Conservation (phyloP, 2,797 vertebrate genomes). For the Pseudochirops cupreus region DNA sequence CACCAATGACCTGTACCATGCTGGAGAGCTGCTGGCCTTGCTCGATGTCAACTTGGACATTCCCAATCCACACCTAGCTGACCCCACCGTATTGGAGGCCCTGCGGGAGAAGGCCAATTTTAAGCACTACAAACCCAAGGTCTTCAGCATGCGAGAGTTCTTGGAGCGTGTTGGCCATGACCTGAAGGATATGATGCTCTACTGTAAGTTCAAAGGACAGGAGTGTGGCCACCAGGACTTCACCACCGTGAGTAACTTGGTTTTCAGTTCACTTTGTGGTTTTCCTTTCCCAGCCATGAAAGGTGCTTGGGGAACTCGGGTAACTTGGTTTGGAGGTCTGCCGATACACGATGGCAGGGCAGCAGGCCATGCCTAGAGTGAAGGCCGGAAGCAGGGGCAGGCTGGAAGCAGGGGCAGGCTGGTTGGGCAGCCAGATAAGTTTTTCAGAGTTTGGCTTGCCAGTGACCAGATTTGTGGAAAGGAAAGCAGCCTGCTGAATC, state of each 20-base stretch:
- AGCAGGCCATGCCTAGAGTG: neutral
- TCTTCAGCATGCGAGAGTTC: conserved; percentile 99
- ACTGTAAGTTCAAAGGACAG: conserved; percentile 97
- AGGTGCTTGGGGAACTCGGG: conserved; percentile 18
- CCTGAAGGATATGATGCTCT: conserved; percentile 98
- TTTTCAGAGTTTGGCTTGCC: neutral
- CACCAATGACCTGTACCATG: conserved; percentile 97
- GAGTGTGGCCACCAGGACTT: conserved; percentile 96
- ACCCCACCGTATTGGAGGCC: conserved; percentile 91
- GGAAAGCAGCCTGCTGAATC: conserved; percentile 58
- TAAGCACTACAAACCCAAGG: conserved; percentile 94
- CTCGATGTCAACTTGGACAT: conserved; percentile 96
- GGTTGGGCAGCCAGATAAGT: neutral
- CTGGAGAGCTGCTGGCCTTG: conserved; percentile 95
- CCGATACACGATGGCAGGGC: conserved; percentile 24
- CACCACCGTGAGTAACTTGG: conserved; percentile 93
- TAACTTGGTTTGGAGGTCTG: conserved; percentile 6
- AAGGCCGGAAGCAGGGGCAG: neutral
- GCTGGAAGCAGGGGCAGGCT: neutral
- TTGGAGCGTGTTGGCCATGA: conserved; percentile 95
- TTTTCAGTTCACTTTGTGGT: conserved; percentile 43
- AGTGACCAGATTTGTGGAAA: conserved; percentile 58
- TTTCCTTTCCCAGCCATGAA: conserved; percentile 32
- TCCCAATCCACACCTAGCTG: conserved; percentile 94
- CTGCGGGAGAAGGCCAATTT: conserved; percentile 95